A percentile compares a stretch with the other conserved stretches of the same genome.
These are phyloP conservation scores for Papilio demoleus DNA, from an alignment of 2,888 invertebrate genomes.

Conservation along the genomic window DNA sequence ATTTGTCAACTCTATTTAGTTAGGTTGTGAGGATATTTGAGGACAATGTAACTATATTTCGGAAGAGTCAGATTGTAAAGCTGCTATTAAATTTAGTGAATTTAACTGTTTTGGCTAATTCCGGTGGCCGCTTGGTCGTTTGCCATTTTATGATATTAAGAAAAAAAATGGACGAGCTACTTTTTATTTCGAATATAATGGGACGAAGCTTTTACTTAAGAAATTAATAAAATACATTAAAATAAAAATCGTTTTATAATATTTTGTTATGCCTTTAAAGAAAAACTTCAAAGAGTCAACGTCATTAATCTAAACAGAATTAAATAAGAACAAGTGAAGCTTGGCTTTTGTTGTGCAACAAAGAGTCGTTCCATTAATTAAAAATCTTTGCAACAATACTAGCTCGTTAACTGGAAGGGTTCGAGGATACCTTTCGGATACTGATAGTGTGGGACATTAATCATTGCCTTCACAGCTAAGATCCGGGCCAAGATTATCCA, in stretches of 20 bases:
- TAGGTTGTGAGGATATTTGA: constrained; percentile 48
- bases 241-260: neutral
- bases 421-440: constrained; percentile 45
- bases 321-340: constrained; percentile 48
- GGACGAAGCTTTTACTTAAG: no score
- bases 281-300: constrained; percentile 30
- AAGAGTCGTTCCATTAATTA: constrained; percentile 53
- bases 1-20: constrained; percentile 67
- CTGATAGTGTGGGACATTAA: constrained; percentile 44
- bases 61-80: constrained; percentile 38
- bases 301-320: constrained; percentile 37
- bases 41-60: constrained; percentile 15
- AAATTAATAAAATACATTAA: no score
- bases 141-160: no score
- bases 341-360: constrained; percentile 49
- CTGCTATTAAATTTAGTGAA: neutral
- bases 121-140: no score
- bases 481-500: constrained; percentile 38
- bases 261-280: neutral
- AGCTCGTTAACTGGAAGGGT: constrained; percentile 50
- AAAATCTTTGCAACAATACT: constrained; percentile 54
- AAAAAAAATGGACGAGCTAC: no score
- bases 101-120: no score
- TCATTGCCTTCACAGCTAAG: constrained; percentile 41
- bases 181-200: no score